These are phyloP conservation scores for Tragelaphus imberbis DNA, from an alignment of 2,113 vertebrate genomes.

Conservation along the genomic window DNA sequence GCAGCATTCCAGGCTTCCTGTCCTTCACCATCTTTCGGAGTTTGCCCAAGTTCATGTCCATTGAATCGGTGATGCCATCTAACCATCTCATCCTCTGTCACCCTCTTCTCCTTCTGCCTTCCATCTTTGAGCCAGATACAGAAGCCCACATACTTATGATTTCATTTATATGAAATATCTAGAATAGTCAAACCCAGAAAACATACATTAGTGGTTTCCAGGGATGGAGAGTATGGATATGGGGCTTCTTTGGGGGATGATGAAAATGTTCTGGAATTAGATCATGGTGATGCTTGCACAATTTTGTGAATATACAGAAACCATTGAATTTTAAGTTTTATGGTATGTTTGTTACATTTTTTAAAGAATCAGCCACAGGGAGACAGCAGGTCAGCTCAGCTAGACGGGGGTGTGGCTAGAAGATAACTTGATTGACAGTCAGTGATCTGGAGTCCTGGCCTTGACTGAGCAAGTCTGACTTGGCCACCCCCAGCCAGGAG, in stretches of 20 bases:
- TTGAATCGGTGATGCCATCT: background rate
- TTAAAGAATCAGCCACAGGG: background rate
- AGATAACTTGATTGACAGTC: background rate
- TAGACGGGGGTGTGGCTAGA: background rate
- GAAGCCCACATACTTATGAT: accelerated
- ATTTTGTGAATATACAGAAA: background rate
- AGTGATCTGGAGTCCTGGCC: background rate
- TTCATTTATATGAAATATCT: background rate
- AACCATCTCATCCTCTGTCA: background rate
- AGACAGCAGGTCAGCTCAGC: background rate
- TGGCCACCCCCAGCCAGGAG: background rate
- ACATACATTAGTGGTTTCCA: background rate
- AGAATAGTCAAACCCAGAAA: background rate
- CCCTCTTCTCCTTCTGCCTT: background rate
- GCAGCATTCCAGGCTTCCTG: background rate
- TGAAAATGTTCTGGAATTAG: background rate
- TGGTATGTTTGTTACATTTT: background rate
- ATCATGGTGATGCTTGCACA: background rate
- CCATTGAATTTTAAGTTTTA: background rate
- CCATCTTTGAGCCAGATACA: background rate
- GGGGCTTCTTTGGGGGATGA: background rate
- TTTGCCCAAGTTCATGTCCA: background rate
- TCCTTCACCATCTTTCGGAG: background rate
- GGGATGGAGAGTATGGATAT: accelerated
- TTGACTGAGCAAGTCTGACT: accelerated